A percentile compares a stretch with the other conserved stretches of the same genome.
phyloP scores from a whole-genome alignment of 1,140 invertebrate species.

The Papilio polyxenes region DNA sequence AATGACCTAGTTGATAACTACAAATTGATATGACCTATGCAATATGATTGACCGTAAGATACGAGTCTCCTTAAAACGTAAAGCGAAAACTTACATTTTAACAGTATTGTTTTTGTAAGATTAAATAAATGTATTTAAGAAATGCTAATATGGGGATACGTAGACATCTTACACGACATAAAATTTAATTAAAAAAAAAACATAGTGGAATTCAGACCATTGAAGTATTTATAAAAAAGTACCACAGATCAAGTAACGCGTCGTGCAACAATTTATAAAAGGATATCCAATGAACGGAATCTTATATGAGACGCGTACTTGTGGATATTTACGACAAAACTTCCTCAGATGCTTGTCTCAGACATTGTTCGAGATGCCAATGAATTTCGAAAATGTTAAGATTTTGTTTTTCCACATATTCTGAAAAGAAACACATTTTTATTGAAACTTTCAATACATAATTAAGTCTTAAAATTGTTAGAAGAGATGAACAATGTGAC shows the following conservation, averaged over 20 bases:
- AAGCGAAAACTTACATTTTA: too few relatives aligned
- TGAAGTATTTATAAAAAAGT: background rate
- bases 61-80: background rate
- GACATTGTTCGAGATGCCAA: background rate
- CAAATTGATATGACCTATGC: conserved; percentile 5
- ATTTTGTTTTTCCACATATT: background rate
- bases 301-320: background rate
- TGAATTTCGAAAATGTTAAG: background rate
- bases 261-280: background rate
- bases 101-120: too few relatives aligned
- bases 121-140: too few relatives aligned
- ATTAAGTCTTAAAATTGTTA: background rate
- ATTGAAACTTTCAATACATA: background rate
- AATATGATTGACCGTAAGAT: background rate
- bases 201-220: background rate
- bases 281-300: background rate
- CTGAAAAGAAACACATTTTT: background rate
- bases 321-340: conserved; percentile 7
- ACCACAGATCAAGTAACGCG: background rate
- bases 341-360: background rate
- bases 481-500: background rate
- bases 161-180: too few relatives aligned
- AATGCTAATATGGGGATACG: too few relatives aligned
- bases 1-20: background rate
- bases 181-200: too few relatives aligned